Conservation (phyloP, 2,888 invertebrate species). For the Rugalucina vietnamica region DNA sequence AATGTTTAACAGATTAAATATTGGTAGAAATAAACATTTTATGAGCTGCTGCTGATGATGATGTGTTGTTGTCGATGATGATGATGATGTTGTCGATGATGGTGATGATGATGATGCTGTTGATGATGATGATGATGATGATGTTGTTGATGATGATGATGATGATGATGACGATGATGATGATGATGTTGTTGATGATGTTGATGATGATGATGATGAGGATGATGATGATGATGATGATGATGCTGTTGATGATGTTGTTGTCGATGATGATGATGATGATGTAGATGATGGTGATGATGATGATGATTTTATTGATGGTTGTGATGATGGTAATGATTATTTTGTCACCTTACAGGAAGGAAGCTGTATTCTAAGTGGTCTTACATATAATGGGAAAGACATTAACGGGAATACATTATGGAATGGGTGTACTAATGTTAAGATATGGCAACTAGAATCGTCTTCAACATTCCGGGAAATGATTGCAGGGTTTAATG, state of each 20-base stretch:
- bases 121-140: not conserved
- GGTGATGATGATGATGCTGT: too few species aligned
- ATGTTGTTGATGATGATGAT: not conserved
- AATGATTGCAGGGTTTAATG: slow-evolving; percentile 96
- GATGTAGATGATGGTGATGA: not conserved
- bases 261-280: not conserved
- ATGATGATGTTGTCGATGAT: not conserved
- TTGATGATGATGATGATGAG: too few species aligned
- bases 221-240: too few species aligned
- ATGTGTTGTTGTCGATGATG: not conserved
- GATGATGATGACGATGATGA: not conserved
- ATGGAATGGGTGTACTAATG: slow-evolving; percentile 97
- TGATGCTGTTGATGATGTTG: slow-evolving; percentile 7
- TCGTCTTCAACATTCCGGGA: slow-evolving; percentile 91
- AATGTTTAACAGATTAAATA: too few species aligned
- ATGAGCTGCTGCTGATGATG: too few species aligned
- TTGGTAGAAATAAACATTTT: too few species aligned
- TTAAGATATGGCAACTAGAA: slow-evolving; percentile 92
- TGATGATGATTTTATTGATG: too few species aligned
- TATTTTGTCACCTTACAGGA: too few species aligned
- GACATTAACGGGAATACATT: slow-evolving; percentile 86
- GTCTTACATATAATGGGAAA: slow-evolving; percentile 93
- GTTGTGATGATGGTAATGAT: too few species aligned
- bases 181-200: slow-evolving; percentile 2
- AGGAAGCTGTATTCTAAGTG: slow-evolving; percentile 87